Conservation (phyloP, 2,797 vertebrate species). For the Phoxinus dragarum region DNA sequence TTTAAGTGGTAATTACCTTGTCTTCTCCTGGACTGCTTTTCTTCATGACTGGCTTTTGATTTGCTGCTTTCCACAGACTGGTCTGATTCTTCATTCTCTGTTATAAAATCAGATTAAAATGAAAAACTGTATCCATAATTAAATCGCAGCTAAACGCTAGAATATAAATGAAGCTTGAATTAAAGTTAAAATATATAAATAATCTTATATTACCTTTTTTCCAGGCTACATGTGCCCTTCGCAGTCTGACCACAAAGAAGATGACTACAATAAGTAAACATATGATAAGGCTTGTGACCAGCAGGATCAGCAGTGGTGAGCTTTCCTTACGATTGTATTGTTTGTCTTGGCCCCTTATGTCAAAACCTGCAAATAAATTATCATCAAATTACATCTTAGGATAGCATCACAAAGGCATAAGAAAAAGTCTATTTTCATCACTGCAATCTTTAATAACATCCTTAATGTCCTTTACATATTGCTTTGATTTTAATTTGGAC, state of each 20-base stretch:
- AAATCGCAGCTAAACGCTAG: neutral
- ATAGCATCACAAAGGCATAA: neutral
- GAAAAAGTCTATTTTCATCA: neutral
- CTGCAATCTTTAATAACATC: neutral
- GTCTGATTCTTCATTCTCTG: constrained; percentile 88
- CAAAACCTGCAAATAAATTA: constrained; percentile 24
- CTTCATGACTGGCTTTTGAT: constrained; percentile 87
- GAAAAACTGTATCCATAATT: constrained; percentile 23
- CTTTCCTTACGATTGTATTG: constrained; percentile 24
- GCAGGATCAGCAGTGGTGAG: constrained; percentile 76
- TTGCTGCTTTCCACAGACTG: constrained; percentile 86
- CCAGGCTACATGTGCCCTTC: constrained; percentile 85
- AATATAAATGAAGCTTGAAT: neutral
- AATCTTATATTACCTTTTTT: constrained; percentile 81
- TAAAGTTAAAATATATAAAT: neutral
- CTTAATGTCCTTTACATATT: neutral
- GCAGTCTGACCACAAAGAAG: constrained; percentile 85
- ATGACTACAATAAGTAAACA: constrained; percentile 83
- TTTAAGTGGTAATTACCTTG: constrained; percentile 66
- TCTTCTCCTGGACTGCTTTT: constrained; percentile 67
- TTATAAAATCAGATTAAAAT: constrained; percentile 65
- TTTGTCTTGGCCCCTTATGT: neutral
- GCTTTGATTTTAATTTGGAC: neutral
- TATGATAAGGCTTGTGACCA: constrained; percentile 84
- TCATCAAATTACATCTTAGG: neutral